Conservation (phyloP, 2,888 invertebrate genomes). For the Crossocerus cetratus region DNA sequence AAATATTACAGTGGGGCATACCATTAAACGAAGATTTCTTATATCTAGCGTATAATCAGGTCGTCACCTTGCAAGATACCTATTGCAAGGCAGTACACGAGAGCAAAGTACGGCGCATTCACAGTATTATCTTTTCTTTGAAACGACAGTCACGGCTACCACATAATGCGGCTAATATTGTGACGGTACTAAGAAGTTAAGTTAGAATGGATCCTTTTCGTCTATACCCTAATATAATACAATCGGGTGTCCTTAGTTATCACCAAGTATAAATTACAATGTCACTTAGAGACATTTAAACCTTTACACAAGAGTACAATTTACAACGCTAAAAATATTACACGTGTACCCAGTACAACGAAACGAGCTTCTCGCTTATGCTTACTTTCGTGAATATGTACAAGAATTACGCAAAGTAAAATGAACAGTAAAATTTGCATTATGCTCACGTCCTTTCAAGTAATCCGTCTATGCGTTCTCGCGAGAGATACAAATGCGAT, state of each 20-base stretch:
- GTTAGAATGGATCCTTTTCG: conserved; percentile 24
- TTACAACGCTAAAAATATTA: conserved; percentile 63
- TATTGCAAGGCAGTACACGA: conserved; percentile 47
- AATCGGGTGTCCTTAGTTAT: conserved; percentile 67
- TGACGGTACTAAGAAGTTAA: conserved; percentile 32
- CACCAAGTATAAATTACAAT: conserved; percentile 71
- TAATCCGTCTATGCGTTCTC: conserved; percentile 19
- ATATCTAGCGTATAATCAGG: conserved; percentile 53
- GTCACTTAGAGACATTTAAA: conserved; percentile 50
- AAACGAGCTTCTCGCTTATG: conserved; percentile 34
- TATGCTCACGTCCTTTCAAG: conserved; percentile 24
- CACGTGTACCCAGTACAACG: conserved; percentile 58
- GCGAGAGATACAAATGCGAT: conserved; percentile 38
- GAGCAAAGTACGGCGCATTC: conserved; percentile 52
- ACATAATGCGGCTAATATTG: conserved; percentile 6
- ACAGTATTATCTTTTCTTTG: conserved; percentile 24
- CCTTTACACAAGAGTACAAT: conserved; percentile 57
- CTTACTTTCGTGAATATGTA: conserved; percentile 44
- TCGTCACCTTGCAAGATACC: conserved; percentile 51
- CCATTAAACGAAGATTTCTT: conserved; percentile 46
- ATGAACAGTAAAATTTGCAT: conserved; percentile 26
- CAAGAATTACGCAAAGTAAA: conserved; percentile 41
- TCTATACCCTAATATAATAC: conserved; percentile 70
- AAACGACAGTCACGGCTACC: conserved; percentile 16
- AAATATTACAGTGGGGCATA: conserved; percentile 62